Evolutionary conservation across 2,888 invertebrate species (phyloP).

Genomic region (Pardosa pseudoannulata): DNA sequence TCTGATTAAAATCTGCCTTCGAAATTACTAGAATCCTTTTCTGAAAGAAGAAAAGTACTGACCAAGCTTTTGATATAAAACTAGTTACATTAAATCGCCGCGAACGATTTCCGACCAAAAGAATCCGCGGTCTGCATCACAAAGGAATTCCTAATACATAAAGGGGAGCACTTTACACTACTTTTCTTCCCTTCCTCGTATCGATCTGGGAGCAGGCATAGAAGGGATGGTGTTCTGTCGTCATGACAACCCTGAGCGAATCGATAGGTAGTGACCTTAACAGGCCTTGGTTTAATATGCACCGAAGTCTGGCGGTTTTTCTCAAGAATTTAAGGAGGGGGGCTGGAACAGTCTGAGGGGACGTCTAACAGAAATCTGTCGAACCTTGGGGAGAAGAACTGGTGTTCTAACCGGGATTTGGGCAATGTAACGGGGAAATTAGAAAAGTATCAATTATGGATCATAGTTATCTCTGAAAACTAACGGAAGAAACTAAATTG

Average conservation of each 20-base stretch:
- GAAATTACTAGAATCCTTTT: no score
- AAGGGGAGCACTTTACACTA: background rate
- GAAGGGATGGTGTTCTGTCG: constrained; percentile 19
- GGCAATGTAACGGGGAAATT: no score
- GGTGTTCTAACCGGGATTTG: no score
- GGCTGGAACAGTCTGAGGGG: background rate
- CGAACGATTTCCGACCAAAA: no score
- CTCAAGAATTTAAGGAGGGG: background rate
- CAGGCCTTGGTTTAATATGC: constrained; percentile 7
- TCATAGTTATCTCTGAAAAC: no score
- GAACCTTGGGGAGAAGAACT: no score
- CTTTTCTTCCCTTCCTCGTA: background rate
- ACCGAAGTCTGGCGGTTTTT: background rate
- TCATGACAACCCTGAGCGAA: constrained; percentile 28
- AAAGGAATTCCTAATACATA: background rate
- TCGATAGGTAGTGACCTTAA: constrained; percentile 3
- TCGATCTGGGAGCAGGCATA: background rate
- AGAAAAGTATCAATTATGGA: background rate
- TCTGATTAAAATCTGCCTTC: no score
- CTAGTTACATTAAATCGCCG: no score
- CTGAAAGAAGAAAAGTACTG: no score
- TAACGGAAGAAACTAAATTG: no score
- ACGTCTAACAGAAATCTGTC: background rate
- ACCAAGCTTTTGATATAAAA: no score
- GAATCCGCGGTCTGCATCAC: background rate